Base-by-base conservation (phyloP, 2,797 vertebrate genomes). In the Erethizon dorsatum region DNA sequence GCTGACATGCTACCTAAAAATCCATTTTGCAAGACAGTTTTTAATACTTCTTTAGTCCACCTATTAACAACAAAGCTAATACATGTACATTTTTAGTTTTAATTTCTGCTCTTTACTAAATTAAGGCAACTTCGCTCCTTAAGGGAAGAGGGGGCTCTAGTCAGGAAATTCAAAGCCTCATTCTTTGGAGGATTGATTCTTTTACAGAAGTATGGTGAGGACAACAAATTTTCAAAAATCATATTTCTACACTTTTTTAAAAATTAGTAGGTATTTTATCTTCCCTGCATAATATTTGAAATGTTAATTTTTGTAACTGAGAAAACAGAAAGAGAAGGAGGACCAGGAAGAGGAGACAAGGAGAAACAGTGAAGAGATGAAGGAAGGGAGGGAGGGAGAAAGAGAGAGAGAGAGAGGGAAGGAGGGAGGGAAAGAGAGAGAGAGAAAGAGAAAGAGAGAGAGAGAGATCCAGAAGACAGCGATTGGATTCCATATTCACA, bases 351-450 rank as follows among this genome's bases (percentile, higher is more conserved):
- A 79, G 26, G 31, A 14, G 26, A 2, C 7, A 1, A 47, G 18
- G 15, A 57, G 18, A 28, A 26, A 59, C 2, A 37, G 2, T 22
- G 11, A 11, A 15, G 20, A 31, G 47, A 15, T 13, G 11, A 11
- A 37, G 6, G 14, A 9, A 52, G 8, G 12, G 3, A 50, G 13
- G 3, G 22, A 71, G 11, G 31, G 33, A 56, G 41, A 26, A 13
- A 7, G 41, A 26, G 56, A 17, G 11, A 52, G 26, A 5, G 18
- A 12, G 33, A 17, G 11, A 28, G 26, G 20, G 3, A 28, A 24
- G 52, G 5, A 5, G 69, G 2, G 20, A 54, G 6, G 10, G n/a
- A n/a, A 6, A 4, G 6, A 65, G 4, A 6, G 5, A 8, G 13
- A 13, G 5, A 63, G 13, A 5, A 26, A 47, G 5, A 4, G 20